Conservation (phyloP, 2,888 invertebrate species). For the Papilio demoleus region DNA sequence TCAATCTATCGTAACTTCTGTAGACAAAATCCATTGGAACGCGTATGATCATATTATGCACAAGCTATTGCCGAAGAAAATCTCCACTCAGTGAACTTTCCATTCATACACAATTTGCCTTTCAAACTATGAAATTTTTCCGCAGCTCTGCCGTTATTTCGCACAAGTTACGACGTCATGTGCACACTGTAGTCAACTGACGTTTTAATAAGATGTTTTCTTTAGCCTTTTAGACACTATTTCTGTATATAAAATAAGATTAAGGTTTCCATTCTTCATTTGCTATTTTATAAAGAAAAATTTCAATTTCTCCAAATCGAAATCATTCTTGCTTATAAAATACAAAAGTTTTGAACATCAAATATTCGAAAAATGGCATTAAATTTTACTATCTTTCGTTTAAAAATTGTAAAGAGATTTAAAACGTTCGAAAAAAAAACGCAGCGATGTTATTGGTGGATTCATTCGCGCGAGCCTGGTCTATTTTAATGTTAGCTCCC, state of each 20-base stretch:
- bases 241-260: too few species aligned
- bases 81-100: constrained; percentile 47
- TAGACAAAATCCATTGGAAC: constrained; percentile 1
- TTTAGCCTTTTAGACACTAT: too few species aligned
- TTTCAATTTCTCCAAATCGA: too few species aligned
- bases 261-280: too few species aligned
- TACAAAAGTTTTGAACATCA: background rate
- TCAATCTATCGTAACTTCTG: background rate
- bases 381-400: constrained; percentile 26
- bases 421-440: constrained; percentile 52
- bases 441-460: constrained; percentile 46
- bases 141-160: constrained; percentile 57
- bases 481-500: constrained; percentile 54
- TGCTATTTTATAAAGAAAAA: too few species aligned
- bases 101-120: constrained; percentile 63
- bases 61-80: constrained; percentile 49
- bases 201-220: constrained; percentile 34
- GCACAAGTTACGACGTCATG: constrained; percentile 54
- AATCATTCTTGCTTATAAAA: too few species aligned
- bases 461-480: constrained; percentile 50
- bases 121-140: constrained; percentile 61
- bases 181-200: constrained; percentile 25
- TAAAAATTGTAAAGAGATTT: constrained; percentile 41
- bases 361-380: background rate
- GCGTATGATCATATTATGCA: constrained; percentile 56